Evolutionary conservation across 2,113 vertebrate genomes (phyloP).

Genomic region (Antechinus stuartii): DNA sequence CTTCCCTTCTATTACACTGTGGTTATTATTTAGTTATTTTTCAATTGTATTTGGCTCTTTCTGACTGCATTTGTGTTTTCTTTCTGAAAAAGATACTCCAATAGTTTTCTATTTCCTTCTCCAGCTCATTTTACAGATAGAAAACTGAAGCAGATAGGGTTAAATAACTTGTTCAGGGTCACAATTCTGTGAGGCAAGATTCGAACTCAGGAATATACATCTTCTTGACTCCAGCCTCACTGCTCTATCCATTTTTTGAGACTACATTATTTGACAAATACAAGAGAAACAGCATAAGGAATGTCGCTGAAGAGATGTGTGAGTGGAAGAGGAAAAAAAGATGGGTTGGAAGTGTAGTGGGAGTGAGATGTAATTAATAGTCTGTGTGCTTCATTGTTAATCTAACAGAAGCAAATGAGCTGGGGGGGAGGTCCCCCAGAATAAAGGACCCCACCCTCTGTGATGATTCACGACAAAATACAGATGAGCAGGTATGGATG

Average conservation of each 20-base stretch:
- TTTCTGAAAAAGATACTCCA: too few species aligned
- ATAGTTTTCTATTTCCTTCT: background rate
- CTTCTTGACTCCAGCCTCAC: background rate
- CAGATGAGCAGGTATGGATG: background rate
- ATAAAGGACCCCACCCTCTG: background rate
- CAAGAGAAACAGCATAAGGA: background rate
- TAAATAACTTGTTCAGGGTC: background rate
- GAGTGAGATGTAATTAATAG: background rate
- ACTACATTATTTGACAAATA: background rate
- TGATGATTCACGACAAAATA: background rate
- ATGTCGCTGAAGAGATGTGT: background rate
- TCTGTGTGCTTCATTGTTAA: background rate
- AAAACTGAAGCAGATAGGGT: background rate
- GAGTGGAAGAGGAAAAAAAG: background rate
- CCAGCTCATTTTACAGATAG: background rate
- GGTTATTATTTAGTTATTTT: too few species aligned
- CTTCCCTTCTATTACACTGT: background rate
- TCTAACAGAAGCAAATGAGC: background rate
- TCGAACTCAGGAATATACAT: background rate
- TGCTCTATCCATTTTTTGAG: background rate
- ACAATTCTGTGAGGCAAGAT: background rate
- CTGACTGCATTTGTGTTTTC: too few species aligned
- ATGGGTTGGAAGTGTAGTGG: background rate
- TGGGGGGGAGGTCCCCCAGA: background rate
- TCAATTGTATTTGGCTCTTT: too few species aligned